Base-by-base conservation (phyloP, 2,113 vertebrate species). In the Epinephelus lanceolatus region DNA sequence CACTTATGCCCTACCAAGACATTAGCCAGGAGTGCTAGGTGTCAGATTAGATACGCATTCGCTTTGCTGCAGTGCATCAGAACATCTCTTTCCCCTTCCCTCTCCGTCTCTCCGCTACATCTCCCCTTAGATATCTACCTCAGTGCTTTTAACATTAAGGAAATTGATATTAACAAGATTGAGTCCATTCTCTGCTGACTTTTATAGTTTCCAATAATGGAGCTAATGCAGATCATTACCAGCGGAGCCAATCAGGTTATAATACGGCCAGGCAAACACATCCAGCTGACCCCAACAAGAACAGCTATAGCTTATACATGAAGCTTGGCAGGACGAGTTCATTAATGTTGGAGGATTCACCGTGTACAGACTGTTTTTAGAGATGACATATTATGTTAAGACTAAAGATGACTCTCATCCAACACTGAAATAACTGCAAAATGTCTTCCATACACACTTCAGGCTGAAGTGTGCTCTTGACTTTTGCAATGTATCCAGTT, bases 141-240 rank as follows among this genome's bases (percentile, higher is more conserved):
- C 76, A 91, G 90, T 21, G 83, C 95, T 97, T 96, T 96, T 96
- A 96, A 94, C 95, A 96, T 97, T 96, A 97, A 95, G 95, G 93
- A 96, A 97, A 98, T 97, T 96, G 95, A 97, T 97, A 93, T 95
- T 95, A 97, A 95, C 94, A 93, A 93, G 91, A 96, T 96, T 95
- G 93, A 94, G 91, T 95, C 92, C 90, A 78, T 96, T 96, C 96
- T 94, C 94, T 95, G 91, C 93, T 91, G 94, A 95, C 92, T 91
- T 95, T 94, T 96, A 96, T 96, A 94, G 92, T 95, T 96, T 94
- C 94, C 95, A 85, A 90, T 96, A 97, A 97, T 95, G 95, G 95
- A 95, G 92, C 94, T 96, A 96, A 97, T 96, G 96, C 94, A 96
- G 96, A 97, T 96, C 93, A 96, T 97, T 97, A 96, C 93, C 89